Evolutionary conservation across 2,888 invertebrate species (phyloP).

Genomic region (Phasia obesa): DNA sequence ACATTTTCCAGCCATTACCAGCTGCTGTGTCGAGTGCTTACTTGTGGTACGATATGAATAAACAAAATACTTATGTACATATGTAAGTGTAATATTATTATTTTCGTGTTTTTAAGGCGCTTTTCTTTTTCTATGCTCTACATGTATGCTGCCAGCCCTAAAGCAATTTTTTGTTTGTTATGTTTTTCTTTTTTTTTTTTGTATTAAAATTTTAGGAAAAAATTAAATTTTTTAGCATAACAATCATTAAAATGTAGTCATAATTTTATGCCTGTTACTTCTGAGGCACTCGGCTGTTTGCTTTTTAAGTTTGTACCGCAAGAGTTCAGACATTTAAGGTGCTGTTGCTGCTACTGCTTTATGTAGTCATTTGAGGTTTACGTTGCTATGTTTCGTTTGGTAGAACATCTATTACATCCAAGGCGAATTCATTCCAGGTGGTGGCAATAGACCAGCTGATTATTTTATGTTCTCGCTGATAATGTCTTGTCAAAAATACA

Average conservation of each 20-base stretch:
- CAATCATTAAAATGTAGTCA: conserved; percentile 62
- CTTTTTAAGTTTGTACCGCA: neutral
- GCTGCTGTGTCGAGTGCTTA: conserved; percentile 14
- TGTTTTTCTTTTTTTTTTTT: neutral
- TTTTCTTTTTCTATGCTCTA: conserved; percentile 6
- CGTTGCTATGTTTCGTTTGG: neutral
- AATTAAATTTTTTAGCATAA: conserved; percentile 47
- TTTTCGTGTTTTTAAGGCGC: neutral
- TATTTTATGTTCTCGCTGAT: too few relatives aligned
- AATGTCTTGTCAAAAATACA: too few relatives aligned
- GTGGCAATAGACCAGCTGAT: too few relatives aligned
- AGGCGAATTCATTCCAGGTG: too few relatives aligned
- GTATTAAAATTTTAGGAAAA: too few relatives aligned
- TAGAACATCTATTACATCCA: neutral
- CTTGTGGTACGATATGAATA: conserved; percentile 10
- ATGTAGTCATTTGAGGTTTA: conserved; percentile 10
- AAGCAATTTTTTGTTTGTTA: conserved; percentile 17
- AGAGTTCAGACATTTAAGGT: conserved; percentile 49
- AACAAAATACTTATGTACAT: too few relatives aligned
- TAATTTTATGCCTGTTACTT: conserved; percentile 62
- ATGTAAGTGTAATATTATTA: conserved; percentile 16
- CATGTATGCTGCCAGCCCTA: conserved; percentile 41
- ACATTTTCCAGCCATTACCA: conserved; percentile 15
- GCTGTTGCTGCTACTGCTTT: conserved; percentile 56
- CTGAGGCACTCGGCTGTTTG: neutral